Evolutionary conservation across 2,888 invertebrate genomes (phyloP).

Genomic region (Ditula angustiorana): DNA sequence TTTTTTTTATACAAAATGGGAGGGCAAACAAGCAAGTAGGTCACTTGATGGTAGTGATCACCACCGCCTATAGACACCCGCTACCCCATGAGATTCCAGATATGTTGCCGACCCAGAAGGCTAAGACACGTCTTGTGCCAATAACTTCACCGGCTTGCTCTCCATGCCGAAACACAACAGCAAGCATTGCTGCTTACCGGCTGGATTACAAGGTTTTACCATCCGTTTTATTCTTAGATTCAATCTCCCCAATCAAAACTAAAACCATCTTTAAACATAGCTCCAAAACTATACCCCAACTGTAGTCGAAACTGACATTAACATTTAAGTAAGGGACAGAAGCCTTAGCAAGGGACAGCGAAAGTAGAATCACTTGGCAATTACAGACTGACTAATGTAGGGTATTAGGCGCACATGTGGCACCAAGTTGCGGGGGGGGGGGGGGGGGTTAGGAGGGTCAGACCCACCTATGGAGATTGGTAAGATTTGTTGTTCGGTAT

Average conservation of each 20-base stretch:
- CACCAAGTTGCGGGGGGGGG: constrained; percentile 57
- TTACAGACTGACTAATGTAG: constrained; percentile 84
- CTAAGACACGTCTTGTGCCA: too few relatives aligned
- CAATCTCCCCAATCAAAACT: constrained; percentile 2
- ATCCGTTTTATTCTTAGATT: background rate
- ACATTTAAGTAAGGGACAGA: constrained; percentile 79
- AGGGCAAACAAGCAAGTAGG: too few relatives aligned
- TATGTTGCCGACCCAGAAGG: too few relatives aligned
- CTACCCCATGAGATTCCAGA: too few relatives aligned
- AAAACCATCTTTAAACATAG: constrained; percentile 42
- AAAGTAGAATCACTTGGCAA: constrained; percentile 81
- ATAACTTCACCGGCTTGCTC: too few relatives aligned
- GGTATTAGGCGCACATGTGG: constrained; percentile 83
- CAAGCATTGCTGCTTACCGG: background rate
- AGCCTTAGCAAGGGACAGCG: constrained; percentile 72
- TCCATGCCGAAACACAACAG: too few relatives aligned
- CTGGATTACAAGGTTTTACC: background rate
- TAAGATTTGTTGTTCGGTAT: constrained; percentile 18
- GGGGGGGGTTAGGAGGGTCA: constrained; percentile 35
- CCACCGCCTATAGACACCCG: too few relatives aligned
- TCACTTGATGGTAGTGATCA: too few relatives aligned
- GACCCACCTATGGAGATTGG: constrained; percentile 34
- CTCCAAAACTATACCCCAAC: constrained; percentile 46
- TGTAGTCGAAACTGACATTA: constrained; percentile 74
- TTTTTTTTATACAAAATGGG: too few relatives aligned